These are phyloP conservation scores for Drosophila stalkeri DNA, from an alignment of 2,888 invertebrate genomes.

Conservation along the genomic window DNA sequence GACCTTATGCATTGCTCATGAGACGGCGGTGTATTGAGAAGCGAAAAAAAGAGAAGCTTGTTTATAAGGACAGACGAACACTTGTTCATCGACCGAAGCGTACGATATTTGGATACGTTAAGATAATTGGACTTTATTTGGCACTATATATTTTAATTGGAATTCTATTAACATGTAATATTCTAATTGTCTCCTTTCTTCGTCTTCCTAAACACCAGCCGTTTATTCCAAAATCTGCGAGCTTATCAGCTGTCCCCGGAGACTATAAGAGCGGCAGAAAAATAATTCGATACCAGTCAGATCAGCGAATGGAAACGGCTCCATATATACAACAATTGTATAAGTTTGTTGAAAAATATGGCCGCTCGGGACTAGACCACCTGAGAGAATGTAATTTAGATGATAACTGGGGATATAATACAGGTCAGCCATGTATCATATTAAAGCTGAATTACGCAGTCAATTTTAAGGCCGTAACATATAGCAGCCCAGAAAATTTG, in stretches of 20 bases:
- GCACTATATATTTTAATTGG: constrained; percentile 24
- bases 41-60: background rate
- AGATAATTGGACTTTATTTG: constrained; percentile 30
- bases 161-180: constrained; percentile 13
- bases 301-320: constrained; percentile 11
- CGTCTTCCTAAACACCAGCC: constrained; percentile 27
- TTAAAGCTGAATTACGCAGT: constrained; percentile 61
- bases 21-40: constrained; percentile 33
- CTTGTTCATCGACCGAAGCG: background rate
- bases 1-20: constrained; percentile 36
- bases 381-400: constrained; percentile 56
- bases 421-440: constrained; percentile 55
- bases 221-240: constrained; percentile 34
- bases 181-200: constrained; percentile 10
- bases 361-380: constrained; percentile 13
- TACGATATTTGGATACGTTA: background rate
- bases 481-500: constrained; percentile 39
- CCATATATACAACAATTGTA: constrained; percentile 38
- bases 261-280: constrained; percentile 16
- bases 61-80: background rate
- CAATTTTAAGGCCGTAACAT: constrained; percentile 44
- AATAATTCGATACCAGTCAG: constrained; percentile 33
- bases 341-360: constrained; percentile 30
- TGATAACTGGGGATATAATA: constrained; percentile 54
- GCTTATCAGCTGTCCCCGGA: constrained; percentile 49